These are phyloP conservation scores for Geopemphigus sp. DNA, from an alignment of 1,140 invertebrate species.

Conservation along the genomic window DNA sequence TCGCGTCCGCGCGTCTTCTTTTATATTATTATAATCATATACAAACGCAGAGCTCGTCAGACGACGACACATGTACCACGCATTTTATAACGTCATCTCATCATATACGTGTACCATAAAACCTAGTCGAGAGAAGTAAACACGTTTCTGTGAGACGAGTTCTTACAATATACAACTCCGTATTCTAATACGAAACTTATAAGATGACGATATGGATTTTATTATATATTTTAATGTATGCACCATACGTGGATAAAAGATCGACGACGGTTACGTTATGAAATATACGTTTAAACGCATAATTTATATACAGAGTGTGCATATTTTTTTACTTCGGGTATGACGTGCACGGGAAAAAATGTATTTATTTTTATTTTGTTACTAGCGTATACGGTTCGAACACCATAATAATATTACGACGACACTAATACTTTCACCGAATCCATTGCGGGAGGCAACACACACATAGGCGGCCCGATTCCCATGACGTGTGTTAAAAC, in stretches of 20 bases:
- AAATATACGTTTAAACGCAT: slow-evolving; percentile 1
- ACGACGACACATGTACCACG: too few species aligned
- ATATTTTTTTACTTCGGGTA: background rate
- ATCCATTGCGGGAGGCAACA: background rate
- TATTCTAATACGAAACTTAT: too few species aligned
- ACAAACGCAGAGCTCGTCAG: too few species aligned
- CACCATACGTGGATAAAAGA: background rate
- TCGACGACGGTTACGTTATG: background rate
- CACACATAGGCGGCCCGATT: too few species aligned
- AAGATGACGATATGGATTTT: background rate
- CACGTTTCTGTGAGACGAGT: background rate
- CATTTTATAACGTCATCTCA: too few species aligned
- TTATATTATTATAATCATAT: too few species aligned
- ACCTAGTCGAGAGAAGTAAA: background rate
- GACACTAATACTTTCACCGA: background rate
- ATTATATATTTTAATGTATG: background rate
- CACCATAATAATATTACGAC: background rate
- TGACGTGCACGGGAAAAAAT: too few species aligned
- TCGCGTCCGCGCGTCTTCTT: too few species aligned
- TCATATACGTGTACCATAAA: too few species aligned
- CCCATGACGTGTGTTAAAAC: too few species aligned
- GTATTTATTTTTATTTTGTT: background rate
- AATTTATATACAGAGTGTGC: background rate
- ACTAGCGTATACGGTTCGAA: too few species aligned
- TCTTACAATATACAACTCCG: too few species aligned